Evolutionary conservation across 2,797 vertebrate genomes (phyloP).

Genomic region (Channa striata): DNA sequence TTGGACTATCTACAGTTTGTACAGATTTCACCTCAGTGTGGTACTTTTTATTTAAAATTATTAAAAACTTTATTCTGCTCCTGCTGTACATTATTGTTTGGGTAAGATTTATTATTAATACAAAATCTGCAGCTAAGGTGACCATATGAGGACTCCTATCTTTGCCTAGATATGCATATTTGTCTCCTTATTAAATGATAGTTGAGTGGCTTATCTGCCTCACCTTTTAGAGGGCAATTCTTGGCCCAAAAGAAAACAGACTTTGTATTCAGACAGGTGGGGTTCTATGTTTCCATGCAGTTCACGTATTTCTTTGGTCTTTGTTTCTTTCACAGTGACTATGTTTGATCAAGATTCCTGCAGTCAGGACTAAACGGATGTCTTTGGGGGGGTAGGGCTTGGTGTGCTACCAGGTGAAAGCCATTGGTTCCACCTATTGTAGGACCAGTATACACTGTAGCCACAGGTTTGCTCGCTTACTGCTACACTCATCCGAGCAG

Average conservation of each 20-base stretch:
- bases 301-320: background rate
- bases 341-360: background rate
- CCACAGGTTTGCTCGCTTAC: background rate
- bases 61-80: background rate
- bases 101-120: background rate
- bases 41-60: too few species aligned
- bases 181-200: background rate
- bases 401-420: too few species aligned
- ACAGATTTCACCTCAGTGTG: background rate
- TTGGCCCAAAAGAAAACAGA: background rate
- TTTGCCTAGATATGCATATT: conserved; percentile 44
- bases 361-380: background rate
- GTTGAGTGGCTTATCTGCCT: conserved; percentile 25
- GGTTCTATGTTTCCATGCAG: background rate
- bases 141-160: background rate
- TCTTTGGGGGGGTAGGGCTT: too few species aligned
- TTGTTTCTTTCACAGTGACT: background rate
- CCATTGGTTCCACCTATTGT: conserved; percentile 48
- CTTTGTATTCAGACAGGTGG: conserved; percentile 3
- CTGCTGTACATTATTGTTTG: background rate
- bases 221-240: conserved; percentile 22
- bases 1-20: too few species aligned
- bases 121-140: background rate
- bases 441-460: conserved; percentile 11
- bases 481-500: conserved; percentile 5